These are phyloP conservation scores for Nephrotoma flavescens DNA, from an alignment of 2,888 invertebrate species.

Conservation along the genomic window DNA sequence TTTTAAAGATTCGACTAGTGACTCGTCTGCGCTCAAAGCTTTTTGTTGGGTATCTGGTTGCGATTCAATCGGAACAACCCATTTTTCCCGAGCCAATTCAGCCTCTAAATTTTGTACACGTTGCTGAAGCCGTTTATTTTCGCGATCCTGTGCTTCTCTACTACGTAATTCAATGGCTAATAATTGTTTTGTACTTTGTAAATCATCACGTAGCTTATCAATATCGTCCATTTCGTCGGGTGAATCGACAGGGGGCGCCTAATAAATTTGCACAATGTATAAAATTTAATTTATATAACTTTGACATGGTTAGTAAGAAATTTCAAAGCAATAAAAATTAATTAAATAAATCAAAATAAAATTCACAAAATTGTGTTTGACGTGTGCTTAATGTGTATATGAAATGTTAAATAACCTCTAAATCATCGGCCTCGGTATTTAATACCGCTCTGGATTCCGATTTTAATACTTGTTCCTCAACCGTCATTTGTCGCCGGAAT, in stretches of 20 bases:
- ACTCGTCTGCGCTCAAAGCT: slow-evolving; percentile 35
- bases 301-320: neutral
- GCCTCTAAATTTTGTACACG: slow-evolving; percentile 69
- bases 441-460: slow-evolving; percentile 53
- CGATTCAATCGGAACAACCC: slow-evolving; percentile 19
- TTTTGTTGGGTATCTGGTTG: slow-evolving; percentile 23
- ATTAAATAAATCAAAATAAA: neutral
- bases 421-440: slow-evolving; percentile 13
- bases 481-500: slow-evolving; percentile 77
- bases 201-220: slow-evolving; percentile 76
- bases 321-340: neutral
- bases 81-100: slow-evolving; percentile 58
- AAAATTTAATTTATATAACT: neutral
- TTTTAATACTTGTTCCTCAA: slow-evolving; percentile 78
- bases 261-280: neutral
- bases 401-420: neutral
- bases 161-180: slow-evolving; percentile 72
- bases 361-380: neutral
- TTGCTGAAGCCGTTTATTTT: slow-evolving; percentile 68
- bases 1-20: slow-evolving; percentile 51
- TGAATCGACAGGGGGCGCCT: slow-evolving; percentile 34
- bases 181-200: slow-evolving; percentile 85
- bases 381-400: neutral
- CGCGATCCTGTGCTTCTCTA: slow-evolving; percentile 70
- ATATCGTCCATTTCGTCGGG: slow-evolving; percentile 84